Conservation (phyloP, 2,888 invertebrate genomes). For the Dione vanillae region DNA sequence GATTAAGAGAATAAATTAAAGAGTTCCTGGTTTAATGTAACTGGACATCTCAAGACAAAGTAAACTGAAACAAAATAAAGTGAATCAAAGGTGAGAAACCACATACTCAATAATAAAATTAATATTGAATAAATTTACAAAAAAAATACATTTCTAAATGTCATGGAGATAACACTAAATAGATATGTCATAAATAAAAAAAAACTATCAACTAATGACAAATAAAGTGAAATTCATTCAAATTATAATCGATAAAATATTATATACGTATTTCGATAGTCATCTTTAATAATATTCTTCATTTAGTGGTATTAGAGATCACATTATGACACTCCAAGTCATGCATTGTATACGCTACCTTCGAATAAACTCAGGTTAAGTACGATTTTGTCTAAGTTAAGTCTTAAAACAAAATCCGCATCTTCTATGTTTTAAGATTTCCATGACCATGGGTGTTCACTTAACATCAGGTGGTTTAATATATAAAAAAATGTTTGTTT, state of each 20-base stretch:
- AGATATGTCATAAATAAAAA: background rate
- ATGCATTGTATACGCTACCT: too few species aligned
- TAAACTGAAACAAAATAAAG: background rate
- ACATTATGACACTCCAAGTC: too few species aligned
- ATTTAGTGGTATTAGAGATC: too few species aligned
- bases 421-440: too few species aligned
- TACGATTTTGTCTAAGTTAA: too few species aligned
- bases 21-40: constrained; percentile 25
- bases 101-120: background rate
- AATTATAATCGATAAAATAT: background rate
- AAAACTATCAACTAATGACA: background rate
- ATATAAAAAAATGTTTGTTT: too few species aligned
- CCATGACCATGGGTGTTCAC: too few species aligned
- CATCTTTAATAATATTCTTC: too few species aligned
- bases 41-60: background rate
- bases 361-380: too few species aligned
- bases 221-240: background rate
- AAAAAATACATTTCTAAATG: background rate
- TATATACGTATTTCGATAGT: too few species aligned
- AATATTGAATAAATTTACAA: background rate
- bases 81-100: background rate
- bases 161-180: constrained; percentile 1
- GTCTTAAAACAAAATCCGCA: too few species aligned
- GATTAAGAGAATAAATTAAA: constrained; percentile 26
- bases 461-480: too few species aligned